These are phyloP conservation scores for Piaya cayana DNA, from an alignment of 2,113 vertebrate genomes.

Conservation along the genomic window DNA sequence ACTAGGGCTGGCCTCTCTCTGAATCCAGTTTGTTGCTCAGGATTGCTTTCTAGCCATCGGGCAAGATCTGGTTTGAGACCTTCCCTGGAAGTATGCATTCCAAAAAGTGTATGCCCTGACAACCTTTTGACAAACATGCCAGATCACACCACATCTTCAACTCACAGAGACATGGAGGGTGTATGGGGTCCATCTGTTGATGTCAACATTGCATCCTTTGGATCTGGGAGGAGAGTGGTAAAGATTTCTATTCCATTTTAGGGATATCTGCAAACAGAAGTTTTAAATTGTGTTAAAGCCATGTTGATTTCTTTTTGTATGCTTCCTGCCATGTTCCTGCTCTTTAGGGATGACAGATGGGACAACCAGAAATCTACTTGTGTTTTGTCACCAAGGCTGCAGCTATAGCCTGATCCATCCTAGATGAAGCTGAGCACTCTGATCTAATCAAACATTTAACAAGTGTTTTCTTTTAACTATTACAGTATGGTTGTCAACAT, in stretches of 20 bases:
- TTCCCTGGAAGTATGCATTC: background rate
- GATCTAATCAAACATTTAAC: background rate
- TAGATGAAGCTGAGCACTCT: background rate
- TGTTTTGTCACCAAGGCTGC: background rate
- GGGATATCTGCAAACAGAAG: background rate
- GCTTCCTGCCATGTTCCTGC: background rate
- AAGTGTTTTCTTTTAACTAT: background rate
- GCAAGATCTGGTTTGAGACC: background rate
- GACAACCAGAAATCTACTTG: background rate
- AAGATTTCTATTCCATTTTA: conserved; percentile 76
- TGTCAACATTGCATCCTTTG: conserved; percentile 68
- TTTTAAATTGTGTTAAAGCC: background rate
- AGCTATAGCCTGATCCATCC: background rate
- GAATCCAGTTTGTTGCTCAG: conserved; percentile 58
- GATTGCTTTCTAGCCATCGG: conserved; percentile 33
- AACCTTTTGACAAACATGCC: conserved; percentile 18
- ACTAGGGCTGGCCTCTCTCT: conserved; percentile 46
- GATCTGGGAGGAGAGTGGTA: conserved; percentile 67
- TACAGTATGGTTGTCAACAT: background rate
- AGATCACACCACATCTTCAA: background rate
- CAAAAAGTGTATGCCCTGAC: background rate
- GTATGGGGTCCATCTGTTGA: conserved; percentile 33
- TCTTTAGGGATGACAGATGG: background rate
- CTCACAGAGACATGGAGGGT: background rate
- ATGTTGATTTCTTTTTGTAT: background rate